Base-by-base conservation (phyloP, 2,888 invertebrate species). In the Apotomis capreana region DNA sequence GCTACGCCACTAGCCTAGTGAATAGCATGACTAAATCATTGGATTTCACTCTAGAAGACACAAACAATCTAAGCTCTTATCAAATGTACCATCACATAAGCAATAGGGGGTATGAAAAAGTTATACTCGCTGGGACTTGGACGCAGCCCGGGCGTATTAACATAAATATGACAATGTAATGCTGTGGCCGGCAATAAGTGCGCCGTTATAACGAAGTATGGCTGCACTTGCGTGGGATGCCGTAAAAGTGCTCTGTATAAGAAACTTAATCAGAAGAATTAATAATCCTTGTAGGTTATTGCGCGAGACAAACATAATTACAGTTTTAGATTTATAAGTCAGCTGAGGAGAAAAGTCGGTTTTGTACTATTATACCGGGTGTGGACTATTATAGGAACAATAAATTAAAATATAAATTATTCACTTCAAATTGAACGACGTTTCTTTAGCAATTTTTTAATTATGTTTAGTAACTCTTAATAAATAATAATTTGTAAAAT, bases 61-160 rank as follows among this genome's bases (percentile, higher is more conserved):
- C 26, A 26, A 15, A 15, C 26, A 26, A 26, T n/a, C 46, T 15
- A 44, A 57, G n/a, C 67, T 68, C 67, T 40, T 61, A n/a, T 46
- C 55, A 71, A 52, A 51, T 71, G 61, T 36, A 62, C 71, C 71
- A 57, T n/a, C 55, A 44, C 54, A 68, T 72, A 75, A 73, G 26
- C 76, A 77, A 77, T 74, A 69, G 69, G 75, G 76, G 74, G 73
- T 77, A 78, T 80, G 78, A 79, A 79, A 82, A 79, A 79, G 79
- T 79, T 78, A 78, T 74, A 54, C 70, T 67, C 63, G 65, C 73
- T 74, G 65, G 74, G 68, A 68, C 72, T 72, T 69, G 70, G 72
- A 74, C 71, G 65, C 72, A 68, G 72, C 57, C 65, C 71, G 71
- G 69, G 68, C 62, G 64, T 68, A 74, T 77, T 76, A 75, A 73